A percentile compares a stretch with the other conserved stretches of the same genome.
Conservation (phyloP, 2,797 vertebrate species). For the Spinus pinus region DNA sequence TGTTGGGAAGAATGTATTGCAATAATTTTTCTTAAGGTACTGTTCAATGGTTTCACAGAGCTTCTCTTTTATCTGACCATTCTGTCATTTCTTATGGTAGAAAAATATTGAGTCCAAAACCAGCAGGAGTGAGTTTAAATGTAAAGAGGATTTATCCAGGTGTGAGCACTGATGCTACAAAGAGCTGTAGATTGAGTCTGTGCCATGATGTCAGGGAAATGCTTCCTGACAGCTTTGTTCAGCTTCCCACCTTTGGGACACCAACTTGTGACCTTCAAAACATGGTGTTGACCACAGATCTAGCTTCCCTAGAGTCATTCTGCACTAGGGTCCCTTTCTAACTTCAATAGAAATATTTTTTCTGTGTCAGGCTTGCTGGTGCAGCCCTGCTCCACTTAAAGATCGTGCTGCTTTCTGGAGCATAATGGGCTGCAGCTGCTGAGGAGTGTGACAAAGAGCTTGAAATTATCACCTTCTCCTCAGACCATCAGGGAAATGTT, state of each 20-base stretch:
- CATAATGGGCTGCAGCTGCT: background rate
- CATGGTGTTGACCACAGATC: background rate
- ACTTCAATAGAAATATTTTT: background rate
- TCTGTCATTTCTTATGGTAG: background rate
- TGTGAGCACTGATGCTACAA: background rate
- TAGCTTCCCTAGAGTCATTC: background rate
- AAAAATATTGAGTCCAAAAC: background rate
- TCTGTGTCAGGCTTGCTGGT: background rate
- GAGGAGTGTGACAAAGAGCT: background rate
- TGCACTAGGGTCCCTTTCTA: background rate
- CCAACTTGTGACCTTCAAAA: background rate
- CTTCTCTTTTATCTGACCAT: background rate
- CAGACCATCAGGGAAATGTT: background rate
- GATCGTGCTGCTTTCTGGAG: background rate
- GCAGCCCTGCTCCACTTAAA: background rate
- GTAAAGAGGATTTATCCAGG: background rate
- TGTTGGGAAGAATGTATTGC: background rate
- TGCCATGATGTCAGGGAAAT: background rate
- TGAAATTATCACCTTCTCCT: background rate
- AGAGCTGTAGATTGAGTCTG: background rate
- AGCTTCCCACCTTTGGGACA: background rate
- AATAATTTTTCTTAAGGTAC: background rate
- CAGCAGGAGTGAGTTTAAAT: background rate
- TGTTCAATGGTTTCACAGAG: background rate
- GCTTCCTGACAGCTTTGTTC: background rate